Evolutionary conservation across 2,888 invertebrate genomes (phyloP), one percentile per base, ranked within the genome.

Genomic region (Prosapia bicincta): DNA sequence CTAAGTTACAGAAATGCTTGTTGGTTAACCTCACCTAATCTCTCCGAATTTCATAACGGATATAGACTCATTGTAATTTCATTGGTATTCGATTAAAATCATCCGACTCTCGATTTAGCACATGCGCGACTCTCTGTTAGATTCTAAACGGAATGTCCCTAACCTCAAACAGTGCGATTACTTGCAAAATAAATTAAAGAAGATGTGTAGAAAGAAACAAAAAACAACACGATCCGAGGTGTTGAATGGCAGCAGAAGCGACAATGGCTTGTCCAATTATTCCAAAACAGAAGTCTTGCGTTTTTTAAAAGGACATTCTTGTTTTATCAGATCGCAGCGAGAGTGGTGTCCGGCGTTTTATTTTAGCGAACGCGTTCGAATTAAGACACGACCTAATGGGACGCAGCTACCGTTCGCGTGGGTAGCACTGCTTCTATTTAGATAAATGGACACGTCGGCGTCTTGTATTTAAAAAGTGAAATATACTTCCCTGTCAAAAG

Each of bases 201-300:
- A 54, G 54, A 54, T 54, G 54, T 54, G 54, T 6, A 30, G 9
- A 30, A 30, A 30, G 9, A 30, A 30, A 67, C 7, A 66, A 23
- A 26, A 66, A 66, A 66, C 66, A 13, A 54, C n/a, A 9, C 13
- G 13, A 54, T 38, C 54, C 13, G 5, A 54, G 20, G 54, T 54
- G 65, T 54, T 24, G 30, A 28, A 66, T 66, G 30, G 24, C 30
- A 66, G 24, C 65, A 71, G 65, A 26, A 54, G 66, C 24, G 66
- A 66, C 20, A 30, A 72, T 54, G 30, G 28, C 72, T 65, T 65
- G 72, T 72, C 72, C 72, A 72, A 72, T 72, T 72, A 72, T 72
- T 72, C 65, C n/a, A 30, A 30, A 72, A 72, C 72, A 72, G 72
- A 72, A 72, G 66, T 72, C 71, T n/a, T 66, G 66, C 28, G 72